These are phyloP conservation scores for Cyphomyrus plagiostoma DNA, from an alignment of 2,113 vertebrate genomes.

Conservation along the genomic window DNA sequence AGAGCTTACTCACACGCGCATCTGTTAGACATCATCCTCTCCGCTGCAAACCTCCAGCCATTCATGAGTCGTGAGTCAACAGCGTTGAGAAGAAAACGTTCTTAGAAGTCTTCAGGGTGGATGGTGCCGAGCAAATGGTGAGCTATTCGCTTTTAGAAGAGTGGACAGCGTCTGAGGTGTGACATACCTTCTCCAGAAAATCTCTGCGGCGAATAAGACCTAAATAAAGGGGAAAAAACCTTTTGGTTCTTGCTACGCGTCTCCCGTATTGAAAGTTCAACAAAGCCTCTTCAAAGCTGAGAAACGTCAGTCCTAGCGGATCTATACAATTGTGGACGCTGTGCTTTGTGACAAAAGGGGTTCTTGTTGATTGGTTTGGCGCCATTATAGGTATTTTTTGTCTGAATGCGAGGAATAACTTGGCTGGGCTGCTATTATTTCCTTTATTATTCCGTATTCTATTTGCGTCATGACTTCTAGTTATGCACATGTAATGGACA, in stretches of 20 bases:
- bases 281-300: background rate
- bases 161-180: conserved; percentile 13
- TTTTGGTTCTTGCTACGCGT: background rate
- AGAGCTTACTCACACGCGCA: conserved; percentile 56
- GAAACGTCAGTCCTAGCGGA: conserved; percentile 10
- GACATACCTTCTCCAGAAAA: background rate
- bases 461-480: conserved; percentile 83
- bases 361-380: conserved; percentile 28
- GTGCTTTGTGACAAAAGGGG: conserved; percentile 26
- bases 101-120: conserved; percentile 49
- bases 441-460: conserved; percentile 27
- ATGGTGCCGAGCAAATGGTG: conserved; percentile 5
- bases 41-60: conserved; percentile 56
- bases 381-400: conserved; percentile 29
- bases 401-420: conserved; percentile 49
- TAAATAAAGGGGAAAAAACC: background rate
- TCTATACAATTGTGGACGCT: conserved; percentile 20
- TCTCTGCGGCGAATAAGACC: background rate
- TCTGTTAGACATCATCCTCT: conserved; percentile 73
- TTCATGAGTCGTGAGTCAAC: conserved; percentile 55
- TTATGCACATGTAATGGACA: conserved; percentile 92
- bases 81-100: conserved; percentile 45
- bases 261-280: background rate
- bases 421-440: conserved; percentile 20
- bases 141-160: background rate